A percentile compares a stretch with the other conserved stretches of the same genome.
Evolutionary conservation across 35 echinoderm and acorn worm genomes (phyloP).

Genomic region (Strongylocentrotus purpuratus): DNA sequence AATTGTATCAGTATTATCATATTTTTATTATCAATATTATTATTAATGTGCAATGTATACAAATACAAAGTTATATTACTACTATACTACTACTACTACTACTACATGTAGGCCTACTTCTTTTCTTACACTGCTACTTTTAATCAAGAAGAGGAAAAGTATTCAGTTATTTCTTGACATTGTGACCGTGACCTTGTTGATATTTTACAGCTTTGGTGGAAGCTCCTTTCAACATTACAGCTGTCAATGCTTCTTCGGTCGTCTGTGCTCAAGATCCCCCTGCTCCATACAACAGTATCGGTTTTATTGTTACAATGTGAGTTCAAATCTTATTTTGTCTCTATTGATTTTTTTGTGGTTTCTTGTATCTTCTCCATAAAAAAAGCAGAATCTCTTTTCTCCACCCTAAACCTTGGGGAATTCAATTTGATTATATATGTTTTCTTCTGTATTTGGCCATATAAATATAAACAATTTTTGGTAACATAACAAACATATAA

Average conservation of each 20-base stretch:
- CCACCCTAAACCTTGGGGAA: background rate
- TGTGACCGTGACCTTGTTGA: background rate
- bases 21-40: background rate
- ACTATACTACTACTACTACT: too few species aligned
- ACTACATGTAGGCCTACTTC: background rate
- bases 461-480: background rate
- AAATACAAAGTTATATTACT: background rate
- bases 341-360: background rate
- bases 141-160: background rate
- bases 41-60: background rate
- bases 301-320: slow-evolving; percentile 34
- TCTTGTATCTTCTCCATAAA: background rate
- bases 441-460: background rate
- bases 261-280: slow-evolving; percentile 31
- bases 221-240: background rate
- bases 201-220: background rate
- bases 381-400: background rate
- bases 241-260: background rate
- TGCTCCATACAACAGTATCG: slow-evolving; percentile 18
- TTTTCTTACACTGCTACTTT: background rate
- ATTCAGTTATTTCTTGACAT: background rate
- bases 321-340: background rate
- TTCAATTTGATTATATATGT: background rate
- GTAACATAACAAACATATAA: background rate
- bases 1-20: too few species aligned